These are phyloP conservation scores for Aporophyla nigra DNA, from an alignment of 2,888 invertebrate genomes.

Conservation along the genomic window DNA sequence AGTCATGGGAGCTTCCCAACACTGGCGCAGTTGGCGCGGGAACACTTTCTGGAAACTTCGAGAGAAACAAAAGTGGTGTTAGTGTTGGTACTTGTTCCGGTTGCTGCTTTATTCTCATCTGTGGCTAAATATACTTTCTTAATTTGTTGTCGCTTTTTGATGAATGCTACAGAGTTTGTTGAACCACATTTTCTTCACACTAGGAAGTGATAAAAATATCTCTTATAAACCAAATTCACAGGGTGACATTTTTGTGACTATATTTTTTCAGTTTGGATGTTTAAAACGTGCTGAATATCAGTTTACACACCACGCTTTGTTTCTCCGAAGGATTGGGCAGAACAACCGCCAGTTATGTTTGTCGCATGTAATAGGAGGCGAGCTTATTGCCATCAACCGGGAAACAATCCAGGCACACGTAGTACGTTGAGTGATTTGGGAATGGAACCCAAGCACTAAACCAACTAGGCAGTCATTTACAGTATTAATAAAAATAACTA, in stretches of 20 bases:
- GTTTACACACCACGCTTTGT: not conserved
- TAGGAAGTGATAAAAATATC: not conserved
- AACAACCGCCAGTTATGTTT: too few relatives aligned
- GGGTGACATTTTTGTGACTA: too few relatives aligned
- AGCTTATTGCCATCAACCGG: too few relatives aligned
- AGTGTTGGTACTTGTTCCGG: too few relatives aligned
- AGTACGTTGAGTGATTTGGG: too few relatives aligned
- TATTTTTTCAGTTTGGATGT: not conserved
- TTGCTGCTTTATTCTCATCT: not conserved
- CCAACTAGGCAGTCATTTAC: too few relatives aligned
- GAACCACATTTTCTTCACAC: not conserved
- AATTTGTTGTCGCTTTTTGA: not conserved
- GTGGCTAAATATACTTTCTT: not conserved
- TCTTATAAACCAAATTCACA: not conserved
- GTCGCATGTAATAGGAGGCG: too few relatives aligned
- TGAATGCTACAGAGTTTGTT: not conserved
- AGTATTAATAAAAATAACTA: not conserved
- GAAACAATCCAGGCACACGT: too few relatives aligned
- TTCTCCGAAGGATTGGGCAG: too few relatives aligned
- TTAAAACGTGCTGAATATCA: not conserved
- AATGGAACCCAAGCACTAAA: too few relatives aligned
- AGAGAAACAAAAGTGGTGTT: constrained; percentile 8
- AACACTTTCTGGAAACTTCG: constrained; percentile 53
- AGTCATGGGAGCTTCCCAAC: constrained; percentile 65
- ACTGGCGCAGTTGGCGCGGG: constrained; percentile 33